Conservation (phyloP, 2,888 invertebrate genomes). For the Ophion ventricosus region DNA sequence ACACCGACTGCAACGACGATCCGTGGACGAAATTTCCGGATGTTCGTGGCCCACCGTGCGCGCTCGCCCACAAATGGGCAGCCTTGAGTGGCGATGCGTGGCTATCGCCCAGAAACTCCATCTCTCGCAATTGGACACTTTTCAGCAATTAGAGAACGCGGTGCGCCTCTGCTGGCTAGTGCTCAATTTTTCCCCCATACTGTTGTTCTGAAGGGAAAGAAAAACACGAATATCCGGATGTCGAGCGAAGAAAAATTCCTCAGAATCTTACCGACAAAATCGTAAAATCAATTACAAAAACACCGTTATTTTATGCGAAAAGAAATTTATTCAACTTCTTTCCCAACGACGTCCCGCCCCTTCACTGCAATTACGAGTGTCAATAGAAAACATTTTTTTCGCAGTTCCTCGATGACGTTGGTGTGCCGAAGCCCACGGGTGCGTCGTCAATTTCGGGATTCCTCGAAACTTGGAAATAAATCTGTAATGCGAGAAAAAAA, state of each 20-base stretch:
- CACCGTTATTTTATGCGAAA: slow-evolving; percentile 31
- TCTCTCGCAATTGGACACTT: slow-evolving; percentile 55
- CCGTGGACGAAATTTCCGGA: slow-evolving; percentile 15
- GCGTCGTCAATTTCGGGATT: slow-evolving; percentile 42
- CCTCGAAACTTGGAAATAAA: slow-evolving; percentile 46
- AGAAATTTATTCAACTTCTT: slow-evolving; percentile 61
- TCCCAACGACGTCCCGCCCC: slow-evolving; percentile 31
- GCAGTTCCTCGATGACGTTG: slow-evolving; percentile 30
- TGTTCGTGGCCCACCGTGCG: slow-evolving; percentile 59
- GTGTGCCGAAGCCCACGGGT: slow-evolving; percentile 13
- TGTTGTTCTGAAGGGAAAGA: too few relatives aligned
- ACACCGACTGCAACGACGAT: slow-evolving; percentile 60
- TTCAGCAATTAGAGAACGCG: slow-evolving; percentile 6
- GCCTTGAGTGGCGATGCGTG: slow-evolving; percentile 55
- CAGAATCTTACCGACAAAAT: background rate
- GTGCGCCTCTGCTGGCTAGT: background rate
- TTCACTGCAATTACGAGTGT: slow-evolving; percentile 35
- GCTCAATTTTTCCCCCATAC: too few relatives aligned
- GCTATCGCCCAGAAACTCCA: slow-evolving; percentile 48
- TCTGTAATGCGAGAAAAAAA: slow-evolving; percentile 44
- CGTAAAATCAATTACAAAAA: background rate
- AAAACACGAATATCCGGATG: too few relatives aligned
- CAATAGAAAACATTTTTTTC: slow-evolving; percentile 42
- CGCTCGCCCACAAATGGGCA: slow-evolving; percentile 41
- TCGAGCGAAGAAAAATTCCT: too few relatives aligned